Percentiles rank a stretch among this genome's conserved stretches.
Conservation (phyloP, 2,797 vertebrate species). For the Poeciliopsis presidionis region DNA sequence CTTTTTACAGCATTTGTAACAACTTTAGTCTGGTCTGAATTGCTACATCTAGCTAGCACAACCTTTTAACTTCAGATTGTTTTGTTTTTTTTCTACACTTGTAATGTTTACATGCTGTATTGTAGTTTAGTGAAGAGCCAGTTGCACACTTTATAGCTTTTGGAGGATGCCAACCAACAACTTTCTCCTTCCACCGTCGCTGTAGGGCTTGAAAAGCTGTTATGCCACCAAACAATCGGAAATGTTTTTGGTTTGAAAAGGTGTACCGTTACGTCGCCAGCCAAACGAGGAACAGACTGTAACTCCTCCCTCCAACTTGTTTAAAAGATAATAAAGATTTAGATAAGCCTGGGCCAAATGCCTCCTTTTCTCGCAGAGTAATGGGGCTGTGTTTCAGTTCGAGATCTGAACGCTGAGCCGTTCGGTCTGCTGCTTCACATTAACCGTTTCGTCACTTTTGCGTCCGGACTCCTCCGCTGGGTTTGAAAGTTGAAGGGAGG, state of each 20-base stretch:
- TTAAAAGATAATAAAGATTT: not conserved
- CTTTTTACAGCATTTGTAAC: not conserved
- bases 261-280: not conserved
- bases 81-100: not conserved
- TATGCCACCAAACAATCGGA: not conserved
- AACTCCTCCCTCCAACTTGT: not conserved
- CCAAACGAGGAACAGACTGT: not conserved
- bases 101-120: not conserved
- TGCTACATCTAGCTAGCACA: not conserved
- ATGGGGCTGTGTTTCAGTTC: not conserved
- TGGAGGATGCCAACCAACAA: not conserved
- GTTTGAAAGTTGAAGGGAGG: not conserved
- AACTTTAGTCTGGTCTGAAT: not conserved
- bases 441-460: not conserved
- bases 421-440: not conserved
- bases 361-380: not conserved
- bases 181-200: not conserved
- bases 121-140: not conserved
- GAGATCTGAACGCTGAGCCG: not conserved
- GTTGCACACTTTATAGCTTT: not conserved
- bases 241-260: not conserved
- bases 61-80: not conserved
- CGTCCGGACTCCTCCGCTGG: not conserved
- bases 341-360: not conserved
- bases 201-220: not conserved